Base-by-base conservation (phyloP, 2,797 vertebrate species). In the Gymnothorax javanicus region DNA sequence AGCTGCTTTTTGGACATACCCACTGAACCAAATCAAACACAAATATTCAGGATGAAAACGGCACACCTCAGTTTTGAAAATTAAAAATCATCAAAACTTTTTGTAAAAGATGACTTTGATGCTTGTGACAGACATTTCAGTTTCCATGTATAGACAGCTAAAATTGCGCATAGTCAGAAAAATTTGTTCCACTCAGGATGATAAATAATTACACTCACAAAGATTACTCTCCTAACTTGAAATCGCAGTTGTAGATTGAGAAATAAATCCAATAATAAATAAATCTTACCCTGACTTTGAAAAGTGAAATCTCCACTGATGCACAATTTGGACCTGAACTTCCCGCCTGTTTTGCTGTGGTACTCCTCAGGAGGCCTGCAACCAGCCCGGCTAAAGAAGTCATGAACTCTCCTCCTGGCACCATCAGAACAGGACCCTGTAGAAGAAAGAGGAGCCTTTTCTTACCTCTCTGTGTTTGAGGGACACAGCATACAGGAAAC, bases 221-320 rank as follows among this genome's bases (percentile, higher is more conserved):
- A 17, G 71, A 13, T 17, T 23, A 20, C 75, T 43, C 20, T 13
- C 50, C 12, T 20, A 43, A 27, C 73, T 50, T 43, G 43, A 79
- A 50, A 79, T 79, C 15, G 7, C 15, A 23, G 43, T 43, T 17
- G 11, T 73, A 9, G 20, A 77, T 77, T 50, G 7, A 73, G 69
- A 73, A 73, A 71, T 23, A 71, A 71, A 73, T 73, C 9, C 69
- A 43, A 43, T 5, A 25, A n/a, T n/a, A n/a, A n/a, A n/a, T n/a
- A n/a, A n/a, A 15, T 13, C 62, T 84, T n/a, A 90, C 90, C 87
- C 89, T 57, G 83, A 82, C 83, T 90, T 83, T 71, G 69, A 86
- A 90, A 88, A 50, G 83, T 86, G 56, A 89, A 85, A 56, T 85
- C 25, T 3, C 89, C 90, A 33, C n/a, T 7, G 62, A 90, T 87